These are phyloP conservation scores for Leptatherina wallacei DNA, from an alignment of 2,797 vertebrate species.

Conservation along the genomic window DNA sequence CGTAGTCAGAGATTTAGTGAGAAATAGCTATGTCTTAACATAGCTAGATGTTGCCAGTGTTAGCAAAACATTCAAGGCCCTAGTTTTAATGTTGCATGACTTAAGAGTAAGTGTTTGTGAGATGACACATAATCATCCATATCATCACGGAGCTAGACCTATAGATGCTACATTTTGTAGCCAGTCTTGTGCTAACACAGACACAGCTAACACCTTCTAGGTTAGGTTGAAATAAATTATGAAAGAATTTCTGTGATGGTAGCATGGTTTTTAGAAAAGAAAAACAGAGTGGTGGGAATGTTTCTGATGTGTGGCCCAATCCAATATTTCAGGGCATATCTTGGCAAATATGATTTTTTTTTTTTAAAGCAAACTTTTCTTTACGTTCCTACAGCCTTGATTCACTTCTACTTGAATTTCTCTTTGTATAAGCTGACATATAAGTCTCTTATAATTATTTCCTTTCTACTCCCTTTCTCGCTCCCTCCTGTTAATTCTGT, in stretches of 20 bases:
- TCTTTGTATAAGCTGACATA: constrained; percentile 15
- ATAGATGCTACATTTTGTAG: neutral
- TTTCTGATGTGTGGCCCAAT: neutral
- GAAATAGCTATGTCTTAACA: neutral
- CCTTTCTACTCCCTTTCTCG: constrained; percentile 28
- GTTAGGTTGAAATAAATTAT: neutral
- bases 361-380: neutral
- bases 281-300: neutral
- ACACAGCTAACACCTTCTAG: neutral
- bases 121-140: neutral
- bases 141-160: neutral
- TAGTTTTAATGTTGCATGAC: neutral
- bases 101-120: neutral
- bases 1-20: neutral
- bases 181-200: too few relatives aligned
- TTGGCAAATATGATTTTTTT: neutral
- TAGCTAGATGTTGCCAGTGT: neutral
- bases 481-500: constrained; percentile 55
- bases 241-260: neutral
- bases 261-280: neutral
- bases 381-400: neutral
- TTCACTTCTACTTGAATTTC: constrained; percentile 30
- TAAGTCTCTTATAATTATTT: constrained; percentile 52
- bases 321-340: constrained; percentile 17
- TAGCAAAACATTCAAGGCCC: neutral